A percentile compares a stretch with the other conserved stretches of the same genome.
phyloP scores from a whole-genome alignment of 2,113 vertebrate genomes.

The Leptobrachium leishanense region DNA sequence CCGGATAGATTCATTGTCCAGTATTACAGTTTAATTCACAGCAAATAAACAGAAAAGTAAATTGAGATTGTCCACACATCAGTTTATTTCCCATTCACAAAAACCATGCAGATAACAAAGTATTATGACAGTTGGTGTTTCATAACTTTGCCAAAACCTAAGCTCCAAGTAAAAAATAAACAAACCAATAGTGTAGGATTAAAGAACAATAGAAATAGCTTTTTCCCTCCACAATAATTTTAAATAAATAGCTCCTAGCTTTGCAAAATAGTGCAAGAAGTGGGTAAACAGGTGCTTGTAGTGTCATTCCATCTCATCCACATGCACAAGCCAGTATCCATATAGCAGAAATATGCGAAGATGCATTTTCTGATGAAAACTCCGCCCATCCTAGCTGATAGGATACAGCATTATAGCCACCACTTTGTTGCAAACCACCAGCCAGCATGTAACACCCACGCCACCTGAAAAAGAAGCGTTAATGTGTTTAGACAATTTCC shows the following conservation, averaged over 20 bases:
- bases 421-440: constrained; percentile 97
- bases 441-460: constrained; percentile 95
- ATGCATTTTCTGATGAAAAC: neutral
- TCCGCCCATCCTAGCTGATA: constrained; percentile 72
- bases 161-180: too few species aligned
- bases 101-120: neutral
- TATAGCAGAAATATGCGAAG: neutral
- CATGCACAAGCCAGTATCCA: neutral
- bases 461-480: constrained; percentile 74
- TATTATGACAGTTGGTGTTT: neutral
- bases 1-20: too few species aligned
- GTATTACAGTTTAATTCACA: too few species aligned
- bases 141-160: too few species aligned
- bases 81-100: neutral
- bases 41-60: neutral
- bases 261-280: neutral
- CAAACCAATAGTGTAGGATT: too few species aligned
- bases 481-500: too few species aligned
- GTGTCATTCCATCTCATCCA: neutral
- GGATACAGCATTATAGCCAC: constrained; percentile 84
- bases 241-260: constrained; percentile 14
- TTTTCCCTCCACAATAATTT: neutral
- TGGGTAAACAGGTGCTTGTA: neutral
- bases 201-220: too few species aligned
- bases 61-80: neutral